Evolutionary conservation across 2,797 vertebrate genomes (phyloP).

Genomic region (Macrochelys suwanniensis): DNA sequence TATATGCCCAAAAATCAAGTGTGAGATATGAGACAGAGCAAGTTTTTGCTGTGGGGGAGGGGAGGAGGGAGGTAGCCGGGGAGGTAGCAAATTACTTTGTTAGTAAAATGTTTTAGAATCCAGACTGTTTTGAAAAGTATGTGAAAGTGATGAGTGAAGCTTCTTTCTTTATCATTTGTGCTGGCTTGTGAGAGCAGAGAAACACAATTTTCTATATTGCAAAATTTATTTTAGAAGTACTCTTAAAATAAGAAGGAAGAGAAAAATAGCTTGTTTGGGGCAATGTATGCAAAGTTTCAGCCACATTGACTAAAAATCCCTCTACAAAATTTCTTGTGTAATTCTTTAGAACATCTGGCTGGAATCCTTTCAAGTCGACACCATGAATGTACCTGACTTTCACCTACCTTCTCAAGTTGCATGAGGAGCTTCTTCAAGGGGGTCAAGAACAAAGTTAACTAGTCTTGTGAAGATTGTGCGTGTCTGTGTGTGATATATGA

Average conservation of each 20-base stretch:
- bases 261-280: neutral
- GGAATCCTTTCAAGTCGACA: neutral
- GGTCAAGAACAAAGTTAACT: neutral
- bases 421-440: neutral
- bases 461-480: neutral
- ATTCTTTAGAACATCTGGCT: neutral
- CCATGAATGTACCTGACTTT: neutral
- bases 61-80: conserved; percentile 13
- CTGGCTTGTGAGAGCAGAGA: conserved; percentile 14
- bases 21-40: conserved; percentile 62
- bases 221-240: conserved; percentile 4
- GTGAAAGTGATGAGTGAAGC: neutral
- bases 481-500: neutral
- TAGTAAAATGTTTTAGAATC: conserved; percentile 48
- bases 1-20: conserved; percentile 77
- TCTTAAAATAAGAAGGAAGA: neutral
- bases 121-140: conserved; percentile 62
- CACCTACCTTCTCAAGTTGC: neutral
- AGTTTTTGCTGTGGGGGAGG: conserved; percentile 45
- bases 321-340: neutral
- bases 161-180: neutral
- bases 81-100: conserved; percentile 62
- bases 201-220: conserved; percentile 25
- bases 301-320: neutral
- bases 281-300: neutral